Percentiles rank a stretch among this genome's conserved stretches.
These are phyloP conservation scores for Aspidiotus destructor DNA, from an alignment of 2,888 invertebrate genomes.

Conservation along the genomic window DNA sequence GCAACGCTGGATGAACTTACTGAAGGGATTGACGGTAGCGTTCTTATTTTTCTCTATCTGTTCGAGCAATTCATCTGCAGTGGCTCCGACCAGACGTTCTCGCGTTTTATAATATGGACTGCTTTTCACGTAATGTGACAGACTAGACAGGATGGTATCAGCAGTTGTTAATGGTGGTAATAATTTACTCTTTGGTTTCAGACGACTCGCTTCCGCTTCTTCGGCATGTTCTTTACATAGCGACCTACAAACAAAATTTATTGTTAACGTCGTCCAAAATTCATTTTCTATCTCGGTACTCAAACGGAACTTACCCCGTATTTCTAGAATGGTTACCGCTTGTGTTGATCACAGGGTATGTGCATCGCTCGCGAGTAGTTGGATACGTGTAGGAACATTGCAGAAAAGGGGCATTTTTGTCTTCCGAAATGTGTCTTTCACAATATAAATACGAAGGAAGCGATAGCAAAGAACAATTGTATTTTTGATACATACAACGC, in stretches of 20 bases:
- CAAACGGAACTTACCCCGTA: not conserved
- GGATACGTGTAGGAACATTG: constrained; percentile 25
- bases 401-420: constrained; percentile 18
- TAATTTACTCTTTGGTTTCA: constrained; percentile 25
- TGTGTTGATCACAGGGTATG: constrained; percentile 8
- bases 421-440: constrained; percentile 20
- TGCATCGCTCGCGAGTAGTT: constrained; percentile 15
- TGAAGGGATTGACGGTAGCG: constrained; percentile 24
- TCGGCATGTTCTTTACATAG: constrained; percentile 22
- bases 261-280: too few relatives aligned
- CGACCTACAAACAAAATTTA: not conserved
- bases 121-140: constrained; percentile 25
- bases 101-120: constrained; percentile 19
- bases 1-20: constrained; percentile 5
- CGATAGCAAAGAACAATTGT: constrained; percentile 18
- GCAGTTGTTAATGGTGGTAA: constrained; percentile 18
- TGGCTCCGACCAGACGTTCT: constrained; percentile 21
- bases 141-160: constrained; percentile 18
- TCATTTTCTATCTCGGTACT: too few relatives aligned
- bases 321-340: not conserved
- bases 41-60: constrained; percentile 28
- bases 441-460: constrained; percentile 22
- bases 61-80: constrained; percentile 27
- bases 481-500: constrained; percentile 25
- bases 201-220: constrained; percentile 25